These are phyloP conservation scores for Chrysotoxum bicinctum DNA, from an alignment of 2,888 invertebrate species.

Conservation along the genomic window DNA sequence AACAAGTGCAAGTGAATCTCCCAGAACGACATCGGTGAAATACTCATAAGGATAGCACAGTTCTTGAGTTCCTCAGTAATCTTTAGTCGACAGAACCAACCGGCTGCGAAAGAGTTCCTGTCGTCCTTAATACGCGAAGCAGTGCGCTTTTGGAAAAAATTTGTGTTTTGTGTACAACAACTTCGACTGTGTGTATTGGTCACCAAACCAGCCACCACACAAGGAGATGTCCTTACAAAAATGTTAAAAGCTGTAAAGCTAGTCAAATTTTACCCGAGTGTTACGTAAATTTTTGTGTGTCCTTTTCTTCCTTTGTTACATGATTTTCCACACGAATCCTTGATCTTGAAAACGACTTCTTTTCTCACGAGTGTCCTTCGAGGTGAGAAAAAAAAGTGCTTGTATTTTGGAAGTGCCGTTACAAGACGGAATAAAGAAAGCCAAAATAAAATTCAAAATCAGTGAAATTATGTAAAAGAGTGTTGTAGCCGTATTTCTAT, in stretches of 20 bases:
- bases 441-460: constrained; percentile 3
- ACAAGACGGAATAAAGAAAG: background rate
- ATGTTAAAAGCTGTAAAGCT: constrained; percentile 22
- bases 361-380: constrained; percentile 13
- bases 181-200: constrained; percentile 16
- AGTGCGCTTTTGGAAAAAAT: background rate
- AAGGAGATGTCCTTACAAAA: constrained; percentile 30
- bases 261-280: constrained; percentile 30
- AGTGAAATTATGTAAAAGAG: constrained; percentile 44
- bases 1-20: background rate
- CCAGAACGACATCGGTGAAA: constrained; percentile 47
- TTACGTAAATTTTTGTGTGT: constrained; percentile 53
- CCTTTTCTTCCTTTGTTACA: background rate
- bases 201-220: background rate
- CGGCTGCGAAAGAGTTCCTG: constrained; percentile 49
- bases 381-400: background rate
- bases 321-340: constrained; percentile 32
- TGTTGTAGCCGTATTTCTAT: constrained; percentile 15
- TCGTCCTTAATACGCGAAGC: constrained; percentile 32
- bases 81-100: constrained; percentile 60
- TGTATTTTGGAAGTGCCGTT: constrained; percentile 24
- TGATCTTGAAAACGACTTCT: constrained; percentile 23
- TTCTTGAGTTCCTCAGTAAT: constrained; percentile 51
- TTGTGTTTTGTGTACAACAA: constrained; percentile 1
- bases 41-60: constrained; percentile 22